These are phyloP conservation scores for Arbacia lixula DNA, from an alignment of 53 echinoderm and acorn worm genomes.

Conservation along the genomic window DNA sequence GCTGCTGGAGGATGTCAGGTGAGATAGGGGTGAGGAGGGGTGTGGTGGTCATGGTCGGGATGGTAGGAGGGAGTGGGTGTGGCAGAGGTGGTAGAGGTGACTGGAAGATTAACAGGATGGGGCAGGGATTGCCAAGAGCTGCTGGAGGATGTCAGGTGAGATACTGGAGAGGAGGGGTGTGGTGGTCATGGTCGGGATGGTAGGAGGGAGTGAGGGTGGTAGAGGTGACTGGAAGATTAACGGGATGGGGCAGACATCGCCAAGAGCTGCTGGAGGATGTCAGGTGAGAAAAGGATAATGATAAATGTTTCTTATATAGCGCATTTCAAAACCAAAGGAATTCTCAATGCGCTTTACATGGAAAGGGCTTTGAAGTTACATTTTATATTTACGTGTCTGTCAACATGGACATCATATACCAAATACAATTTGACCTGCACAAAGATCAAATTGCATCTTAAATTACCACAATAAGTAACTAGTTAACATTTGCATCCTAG, in stretches of 20 bases:
- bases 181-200: background rate
- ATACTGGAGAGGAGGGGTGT: background rate
- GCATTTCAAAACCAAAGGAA: too few species aligned
- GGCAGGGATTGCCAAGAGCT: background rate
- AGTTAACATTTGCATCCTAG: too few species aligned
- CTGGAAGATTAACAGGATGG: conserved; percentile 2
- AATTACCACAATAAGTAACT: too few species aligned
- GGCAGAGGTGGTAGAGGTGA: background rate
- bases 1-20: conserved; percentile 8
- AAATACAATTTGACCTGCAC: too few species aligned
- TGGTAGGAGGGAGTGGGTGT: background rate
- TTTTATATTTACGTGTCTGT: too few species aligned
- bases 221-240: background rate
- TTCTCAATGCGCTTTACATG: too few species aligned
- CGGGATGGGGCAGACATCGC: background rate
- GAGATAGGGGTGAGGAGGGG: background rate
- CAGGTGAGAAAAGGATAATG: background rate
- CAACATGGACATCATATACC: too few species aligned
- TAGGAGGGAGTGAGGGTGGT: background rate
- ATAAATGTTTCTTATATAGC: too few species aligned
- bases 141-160: background rate
- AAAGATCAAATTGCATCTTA: too few species aligned
- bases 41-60: background rate
- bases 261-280: background rate
- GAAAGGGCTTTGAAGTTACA: too few species aligned